Percentiles rank a stretch among this genome's conserved stretches.
Conservation (phyloP, 2,113 vertebrate species). For the Otolemur garnettii region DNA sequence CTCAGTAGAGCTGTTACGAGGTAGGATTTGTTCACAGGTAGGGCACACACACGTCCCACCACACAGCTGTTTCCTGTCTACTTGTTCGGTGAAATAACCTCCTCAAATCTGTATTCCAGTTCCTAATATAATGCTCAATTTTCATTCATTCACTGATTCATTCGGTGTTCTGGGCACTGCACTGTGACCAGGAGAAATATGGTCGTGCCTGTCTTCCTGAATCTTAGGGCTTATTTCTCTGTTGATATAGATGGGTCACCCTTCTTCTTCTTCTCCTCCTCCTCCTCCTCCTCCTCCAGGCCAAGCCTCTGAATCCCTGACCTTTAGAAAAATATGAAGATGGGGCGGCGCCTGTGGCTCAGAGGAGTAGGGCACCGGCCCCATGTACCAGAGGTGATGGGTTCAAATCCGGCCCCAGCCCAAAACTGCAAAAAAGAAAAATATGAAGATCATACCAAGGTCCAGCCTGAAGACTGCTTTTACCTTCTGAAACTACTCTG, state of each 20-base stretch:
- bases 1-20: not conserved
- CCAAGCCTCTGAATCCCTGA: not conserved
- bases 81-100: not conserved
- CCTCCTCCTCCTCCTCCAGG: not conserved
- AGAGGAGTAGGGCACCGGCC: too few relatives aligned
- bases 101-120: not conserved
- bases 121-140: not conserved
- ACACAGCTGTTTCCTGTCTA: not conserved
- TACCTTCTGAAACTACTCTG: not conserved
- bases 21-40: not conserved
- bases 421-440: not conserved
- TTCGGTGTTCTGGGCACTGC: not conserved
- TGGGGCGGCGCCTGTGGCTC: too few relatives aligned
- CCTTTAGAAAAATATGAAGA: not conserved
- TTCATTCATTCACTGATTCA: not conserved
- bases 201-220: not conserved
- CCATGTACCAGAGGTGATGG: too few relatives aligned
- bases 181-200: not conserved
- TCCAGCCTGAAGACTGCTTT: not conserved
- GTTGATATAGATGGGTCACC: not conserved
- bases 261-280: not conserved
- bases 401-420: too few relatives aligned
- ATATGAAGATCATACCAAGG: not conserved
- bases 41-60: not conserved
- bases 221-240: not conserved